phyloP scores from a whole-genome alignment of 2,888 invertebrate genomes.

The Therioaphis trifolii region DNA sequence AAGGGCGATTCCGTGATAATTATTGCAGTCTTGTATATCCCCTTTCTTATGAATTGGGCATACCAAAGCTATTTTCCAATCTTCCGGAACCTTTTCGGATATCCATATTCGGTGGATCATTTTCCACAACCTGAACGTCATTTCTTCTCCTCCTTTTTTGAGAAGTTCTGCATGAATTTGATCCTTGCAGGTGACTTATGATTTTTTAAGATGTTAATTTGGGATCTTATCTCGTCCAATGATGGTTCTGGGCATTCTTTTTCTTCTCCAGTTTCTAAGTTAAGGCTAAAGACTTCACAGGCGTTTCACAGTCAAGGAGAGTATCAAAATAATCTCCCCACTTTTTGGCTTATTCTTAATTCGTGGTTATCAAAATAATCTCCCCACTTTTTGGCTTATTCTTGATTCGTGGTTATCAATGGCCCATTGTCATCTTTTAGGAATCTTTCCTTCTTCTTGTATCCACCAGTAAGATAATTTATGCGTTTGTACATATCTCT shows the following conservation, averaged over 20 bases:
- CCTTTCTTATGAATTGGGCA: conserved; percentile 19
- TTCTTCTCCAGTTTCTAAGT: no score
- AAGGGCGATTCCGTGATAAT: conserved; percentile 10
- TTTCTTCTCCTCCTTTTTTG: conserved; percentile 19
- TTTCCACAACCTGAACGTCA: conserved; percentile 1
- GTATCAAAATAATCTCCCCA: conserved; percentile 14
- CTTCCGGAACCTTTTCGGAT: conserved; percentile 3
- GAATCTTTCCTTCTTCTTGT: conserved; percentile 27
- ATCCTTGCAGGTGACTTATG: conserved; percentile 10
- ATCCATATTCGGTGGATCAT: background rate
- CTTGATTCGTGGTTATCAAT: background rate
- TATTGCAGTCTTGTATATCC: conserved; percentile 6
- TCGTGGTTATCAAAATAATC: conserved; percentile 23
- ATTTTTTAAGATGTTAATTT: background rate
- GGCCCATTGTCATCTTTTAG: conserved; percentile 12
- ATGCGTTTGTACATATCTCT: no score
- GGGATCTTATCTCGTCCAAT: conserved; percentile 1
- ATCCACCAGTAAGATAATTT: no score
- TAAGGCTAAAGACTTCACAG: conserved; percentile 1
- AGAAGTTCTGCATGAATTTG: conserved; percentile 5
- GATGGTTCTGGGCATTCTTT: background rate
- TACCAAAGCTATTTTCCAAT: background rate
- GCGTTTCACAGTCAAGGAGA: background rate
- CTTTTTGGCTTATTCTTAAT: no score
- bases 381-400: conserved; percentile 18